These are phyloP conservation scores for Botia kubotai DNA, from an alignment of 2,797 vertebrate genomes.

Conservation along the genomic window DNA sequence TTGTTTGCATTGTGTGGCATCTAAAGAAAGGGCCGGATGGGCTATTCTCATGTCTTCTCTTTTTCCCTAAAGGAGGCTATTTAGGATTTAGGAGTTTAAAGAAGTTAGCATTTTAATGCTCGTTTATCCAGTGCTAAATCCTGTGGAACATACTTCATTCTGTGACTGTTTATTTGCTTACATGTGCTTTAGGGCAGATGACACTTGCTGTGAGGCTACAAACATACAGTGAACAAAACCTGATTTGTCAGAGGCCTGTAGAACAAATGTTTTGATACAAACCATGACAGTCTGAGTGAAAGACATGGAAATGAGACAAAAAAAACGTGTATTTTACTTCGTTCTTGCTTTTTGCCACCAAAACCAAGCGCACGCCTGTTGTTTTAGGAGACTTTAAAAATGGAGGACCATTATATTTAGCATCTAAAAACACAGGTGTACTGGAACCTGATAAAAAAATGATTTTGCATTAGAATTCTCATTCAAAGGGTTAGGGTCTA, in stretches of 20 bases:
- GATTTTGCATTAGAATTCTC: background rate
- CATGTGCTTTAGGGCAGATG: slow-evolving; percentile 41
- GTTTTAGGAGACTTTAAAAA: slow-evolving; percentile 53
- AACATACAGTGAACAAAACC: slow-evolving; percentile 35
- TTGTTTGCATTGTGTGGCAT: slow-evolving; percentile 73
- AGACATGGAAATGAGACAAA: background rate
- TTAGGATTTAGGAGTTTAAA: slow-evolving; percentile 47
- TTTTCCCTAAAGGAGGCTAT: slow-evolving; percentile 58
- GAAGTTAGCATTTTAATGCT: slow-evolving; percentile 43
- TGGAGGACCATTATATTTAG: slow-evolving; percentile 43
- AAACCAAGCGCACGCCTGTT: slow-evolving; percentile 43
- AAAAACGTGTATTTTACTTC: background rate
- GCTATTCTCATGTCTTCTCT: slow-evolving; percentile 63
- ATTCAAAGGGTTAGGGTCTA: background rate
- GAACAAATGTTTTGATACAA: slow-evolving; percentile 43
- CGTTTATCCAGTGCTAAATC: slow-evolving; percentile 43
- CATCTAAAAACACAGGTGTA: no score
- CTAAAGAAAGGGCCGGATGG: slow-evolving; percentile 76
- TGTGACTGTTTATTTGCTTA: slow-evolving; percentile 43
- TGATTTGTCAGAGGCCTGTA: slow-evolving; percentile 20
- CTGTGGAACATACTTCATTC: slow-evolving; percentile 47
- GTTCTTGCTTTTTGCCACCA: background rate
- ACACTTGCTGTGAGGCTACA: slow-evolving; percentile 26
- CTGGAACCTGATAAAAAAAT: no score
- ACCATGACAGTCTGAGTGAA: slow-evolving; percentile 22